Evolutionary conservation across 2,888 invertebrate species (phyloP).

Genomic region (Drosophila picticornis): DNA sequence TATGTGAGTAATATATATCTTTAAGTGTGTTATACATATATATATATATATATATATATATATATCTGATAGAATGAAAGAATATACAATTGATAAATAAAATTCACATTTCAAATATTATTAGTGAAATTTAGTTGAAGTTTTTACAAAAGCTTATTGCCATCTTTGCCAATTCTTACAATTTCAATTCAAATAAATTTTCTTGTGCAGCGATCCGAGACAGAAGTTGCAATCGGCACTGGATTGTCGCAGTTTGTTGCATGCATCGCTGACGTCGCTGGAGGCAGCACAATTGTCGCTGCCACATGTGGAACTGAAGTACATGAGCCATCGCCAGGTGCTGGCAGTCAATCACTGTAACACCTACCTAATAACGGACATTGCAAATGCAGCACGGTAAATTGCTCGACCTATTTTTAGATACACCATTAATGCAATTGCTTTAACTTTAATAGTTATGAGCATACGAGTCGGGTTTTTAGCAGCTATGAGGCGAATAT

Average conservation of each 20-base stretch:
- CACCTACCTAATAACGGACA: slow-evolving; percentile 84
- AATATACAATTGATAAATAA: neutral
- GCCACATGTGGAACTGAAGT: slow-evolving; percentile 84
- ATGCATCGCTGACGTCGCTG: slow-evolving; percentile 83
- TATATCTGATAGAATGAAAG: neutral
- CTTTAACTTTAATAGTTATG: slow-evolving; percentile 67
- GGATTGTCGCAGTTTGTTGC: slow-evolving; percentile 81
- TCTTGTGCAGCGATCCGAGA: slow-evolving; percentile 71
- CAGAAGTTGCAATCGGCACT: slow-evolving; percentile 80
- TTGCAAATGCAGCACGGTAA: slow-evolving; percentile 82
- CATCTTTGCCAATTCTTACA: neutral
- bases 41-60: neutral
- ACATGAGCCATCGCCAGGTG: slow-evolving; percentile 83
- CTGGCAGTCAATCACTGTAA: slow-evolving; percentile 84
- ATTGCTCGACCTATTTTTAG: neutral
- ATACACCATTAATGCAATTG: too few relatives aligned
- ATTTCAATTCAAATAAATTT: neutral
- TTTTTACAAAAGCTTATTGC: neutral
- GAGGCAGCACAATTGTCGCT: slow-evolving; percentile 83
- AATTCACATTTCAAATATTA: neutral
- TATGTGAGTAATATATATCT: slow-evolving; percentile 59
- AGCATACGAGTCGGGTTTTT: slow-evolving; percentile 83
- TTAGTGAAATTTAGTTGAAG: neutral
- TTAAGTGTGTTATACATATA: neutral
- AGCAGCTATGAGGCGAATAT: slow-evolving; percentile 80